These are phyloP conservation scores for Ramphastos sulfuratus DNA, from an alignment of 2,113 vertebrate genomes.

Conservation along the genomic window DNA sequence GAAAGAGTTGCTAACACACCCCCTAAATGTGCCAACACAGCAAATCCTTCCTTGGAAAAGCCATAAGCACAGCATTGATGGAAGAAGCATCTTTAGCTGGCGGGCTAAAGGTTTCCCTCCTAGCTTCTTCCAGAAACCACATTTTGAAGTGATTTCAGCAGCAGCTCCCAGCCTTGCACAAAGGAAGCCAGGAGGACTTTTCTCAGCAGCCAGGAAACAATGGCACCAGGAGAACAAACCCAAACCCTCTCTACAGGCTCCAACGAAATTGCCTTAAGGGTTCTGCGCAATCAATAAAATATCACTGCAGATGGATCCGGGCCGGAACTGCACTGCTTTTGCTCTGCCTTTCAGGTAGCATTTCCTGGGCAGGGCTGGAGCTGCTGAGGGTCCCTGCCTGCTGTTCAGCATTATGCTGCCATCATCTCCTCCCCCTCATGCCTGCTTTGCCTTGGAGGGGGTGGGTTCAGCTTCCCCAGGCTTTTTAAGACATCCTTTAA, in stretches of 20 bases:
- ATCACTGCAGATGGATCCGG: slow-evolving; percentile 3
- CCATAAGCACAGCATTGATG: rapidly evolving
- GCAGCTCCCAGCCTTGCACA: not conserved
- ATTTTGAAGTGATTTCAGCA: not conserved
- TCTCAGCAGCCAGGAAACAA: not conserved
- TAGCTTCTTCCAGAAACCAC: not conserved
- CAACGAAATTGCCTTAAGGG: not conserved
- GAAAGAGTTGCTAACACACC: not conserved
- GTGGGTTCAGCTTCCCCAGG: rapidly evolving
- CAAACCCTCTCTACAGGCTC: not conserved
- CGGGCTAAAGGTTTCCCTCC: not conserved
- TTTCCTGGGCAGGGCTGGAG: not conserved
- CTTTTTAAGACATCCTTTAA: not conserved
- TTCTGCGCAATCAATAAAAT: slow-evolving; percentile 47
- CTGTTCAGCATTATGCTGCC: not conserved
- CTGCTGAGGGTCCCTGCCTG: not conserved
- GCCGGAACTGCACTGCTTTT: not conserved
- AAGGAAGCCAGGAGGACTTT: not conserved
- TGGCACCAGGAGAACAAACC: not conserved
- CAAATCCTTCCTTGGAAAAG: not conserved
- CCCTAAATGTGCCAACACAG: not conserved
- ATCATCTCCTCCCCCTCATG: rapidly evolving
- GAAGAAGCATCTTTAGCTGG: not conserved
- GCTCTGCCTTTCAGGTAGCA: not conserved
- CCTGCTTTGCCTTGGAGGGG: not conserved